Evolutionary conservation across 2,797 vertebrate species (phyloP).

Genomic region (Corythornis leucogaster): DNA sequence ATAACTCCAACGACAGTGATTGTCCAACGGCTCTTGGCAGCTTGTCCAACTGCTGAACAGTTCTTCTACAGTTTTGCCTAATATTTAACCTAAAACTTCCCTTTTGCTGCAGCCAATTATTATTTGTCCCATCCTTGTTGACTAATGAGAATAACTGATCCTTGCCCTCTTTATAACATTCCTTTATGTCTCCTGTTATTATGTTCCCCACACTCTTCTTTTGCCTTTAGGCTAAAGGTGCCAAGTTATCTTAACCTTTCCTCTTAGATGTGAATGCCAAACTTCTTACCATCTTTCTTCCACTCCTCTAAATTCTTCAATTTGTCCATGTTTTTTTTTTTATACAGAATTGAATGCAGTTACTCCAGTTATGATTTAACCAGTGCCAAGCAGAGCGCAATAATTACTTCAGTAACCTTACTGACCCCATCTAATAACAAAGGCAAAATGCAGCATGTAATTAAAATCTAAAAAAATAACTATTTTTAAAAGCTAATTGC

Average conservation of each 20-base stretch:
- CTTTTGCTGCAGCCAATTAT: constrained; percentile 71
- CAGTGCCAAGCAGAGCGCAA: constrained; percentile 73
- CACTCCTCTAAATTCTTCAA: constrained; percentile 65
- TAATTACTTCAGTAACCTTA: constrained; percentile 77
- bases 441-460: constrained; percentile 73
- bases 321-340: constrained; percentile 51
- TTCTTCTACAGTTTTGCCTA: constrained; percentile 67
- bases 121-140: constrained; percentile 67
- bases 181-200: constrained; percentile 62
- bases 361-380: constrained; percentile 72
- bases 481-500: constrained; percentile 72
- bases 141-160: constrained; percentile 77
- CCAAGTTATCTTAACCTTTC: constrained; percentile 77
- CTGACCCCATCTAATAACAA: constrained; percentile 72
- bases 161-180: constrained; percentile 69
- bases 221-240: constrained; percentile 74
- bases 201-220: constrained; percentile 44
- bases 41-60: constrained; percentile 48
- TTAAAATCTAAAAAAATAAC: constrained; percentile 71
- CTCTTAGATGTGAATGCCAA: constrained; percentile 76
- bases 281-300: constrained; percentile 70
- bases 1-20: constrained; percentile 47
- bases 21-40: constrained; percentile 67
- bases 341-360: constrained; percentile 38
- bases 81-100: constrained; percentile 76